phyloP scores from a whole-genome alignment of 2,113 vertebrate genomes.

The Serilophus lunatus region DNA sequence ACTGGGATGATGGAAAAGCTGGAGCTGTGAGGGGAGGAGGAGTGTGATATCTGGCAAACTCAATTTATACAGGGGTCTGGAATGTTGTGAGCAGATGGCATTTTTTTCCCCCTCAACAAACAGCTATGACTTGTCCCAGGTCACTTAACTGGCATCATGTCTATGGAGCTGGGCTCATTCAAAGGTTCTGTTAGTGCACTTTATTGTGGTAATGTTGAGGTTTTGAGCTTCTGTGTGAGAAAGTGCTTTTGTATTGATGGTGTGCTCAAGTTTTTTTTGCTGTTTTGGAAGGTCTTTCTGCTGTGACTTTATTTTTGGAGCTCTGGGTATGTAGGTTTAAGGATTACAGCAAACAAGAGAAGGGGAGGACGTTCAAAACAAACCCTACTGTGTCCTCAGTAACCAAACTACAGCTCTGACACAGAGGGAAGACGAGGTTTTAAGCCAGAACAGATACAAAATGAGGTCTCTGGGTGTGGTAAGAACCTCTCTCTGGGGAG shows the following conservation, averaged over 20 bases:
- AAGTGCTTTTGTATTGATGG: not conserved
- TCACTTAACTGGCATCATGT: not conserved
- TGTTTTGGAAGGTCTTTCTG: not conserved
- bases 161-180: not conserved
- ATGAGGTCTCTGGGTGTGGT: not conserved
- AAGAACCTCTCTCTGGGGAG: not conserved
- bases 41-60: rapidly evolving
- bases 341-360: not conserved
- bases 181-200: not conserved
- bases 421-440: not conserved
- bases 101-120: too few species aligned
- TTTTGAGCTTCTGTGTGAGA: not conserved
- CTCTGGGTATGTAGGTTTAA: not conserved
- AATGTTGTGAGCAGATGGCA: not conserved
- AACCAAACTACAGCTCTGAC: not conserved
- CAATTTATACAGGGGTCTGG: not conserved
- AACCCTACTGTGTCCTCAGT: not conserved
- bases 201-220: not conserved
- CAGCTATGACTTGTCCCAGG: not conserved
- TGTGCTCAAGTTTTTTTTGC: not conserved
- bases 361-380: not conserved
- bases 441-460: not conserved
- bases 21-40: not conserved
- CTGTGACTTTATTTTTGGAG: not conserved
- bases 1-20: not conserved